Percentiles rank a stretch among this genome's conserved stretches.
Conservation (phyloP, 2,113 vertebrate genomes). For the Rutilus rutilus region DNA sequence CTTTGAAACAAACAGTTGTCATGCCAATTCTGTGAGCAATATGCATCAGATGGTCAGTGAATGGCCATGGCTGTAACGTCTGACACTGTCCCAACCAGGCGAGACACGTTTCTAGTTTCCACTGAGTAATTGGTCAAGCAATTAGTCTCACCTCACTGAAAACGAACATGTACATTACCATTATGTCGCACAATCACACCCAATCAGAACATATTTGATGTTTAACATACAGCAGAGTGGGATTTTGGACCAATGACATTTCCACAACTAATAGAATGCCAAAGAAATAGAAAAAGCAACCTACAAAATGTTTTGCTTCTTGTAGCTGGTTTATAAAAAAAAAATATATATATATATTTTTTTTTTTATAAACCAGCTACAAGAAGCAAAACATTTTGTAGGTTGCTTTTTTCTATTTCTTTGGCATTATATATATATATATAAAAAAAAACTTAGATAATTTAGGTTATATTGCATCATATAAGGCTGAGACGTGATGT, state of each 20-base stretch:
- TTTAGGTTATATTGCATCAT: not conserved
- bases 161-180: not conserved
- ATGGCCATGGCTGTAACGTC: not conserved
- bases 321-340: no score
- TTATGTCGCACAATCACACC: not conserved
- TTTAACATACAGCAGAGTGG: not conserved
- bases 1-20: conserved; percentile 4
- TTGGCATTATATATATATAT: no score
- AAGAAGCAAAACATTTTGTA: no score
- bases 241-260: not conserved
- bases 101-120: not conserved
- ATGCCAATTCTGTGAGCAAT: not conserved
- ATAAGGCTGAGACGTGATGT: not conserved
- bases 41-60: not conserved
- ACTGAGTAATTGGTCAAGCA: not conserved
- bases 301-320: no score
- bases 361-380: no score
- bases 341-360: no score
- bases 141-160: not conserved
- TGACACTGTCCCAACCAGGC: not conserved
- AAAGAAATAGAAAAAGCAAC: no score
- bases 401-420: no score
- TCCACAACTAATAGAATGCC: no score
- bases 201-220: conserved; percentile 1
- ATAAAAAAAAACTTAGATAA: no score